Evolutionary conservation across 2,797 vertebrate species (phyloP), one percentile per base, ranked within the genome.

Genomic region (Discoglossus pictus): DNA sequence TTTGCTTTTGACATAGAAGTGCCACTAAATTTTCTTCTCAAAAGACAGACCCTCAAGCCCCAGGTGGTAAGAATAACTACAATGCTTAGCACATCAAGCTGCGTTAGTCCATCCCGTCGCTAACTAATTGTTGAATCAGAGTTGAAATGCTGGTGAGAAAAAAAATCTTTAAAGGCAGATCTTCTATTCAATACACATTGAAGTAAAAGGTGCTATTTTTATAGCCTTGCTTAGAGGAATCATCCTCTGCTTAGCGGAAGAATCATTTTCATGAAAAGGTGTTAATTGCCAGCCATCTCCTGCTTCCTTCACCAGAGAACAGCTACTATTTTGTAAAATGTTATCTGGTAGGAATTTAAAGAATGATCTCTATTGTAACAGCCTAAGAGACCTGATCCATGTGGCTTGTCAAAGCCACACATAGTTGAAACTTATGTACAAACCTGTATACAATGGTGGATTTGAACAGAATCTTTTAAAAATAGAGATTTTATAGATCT

Each of bases 261-360:
- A 21, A 60, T 0, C 0, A 68, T 79, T 78, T 61, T 76, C 80
- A 82, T 51, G 63, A 68, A 74, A 82, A 89, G 80, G 83, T 87
- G 82, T 81, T 89, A 91, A 89, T 84, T 82, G 79, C 80, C 76
- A 73, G 27, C 78, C 66, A 76, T 76, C 63, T 44, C 74, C 70
- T 82, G 35, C 35, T 79, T 75, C 59, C 6, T 73, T 48, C 27
- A 11, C 52, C n/a, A 20, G 20, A 54, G n/a, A 35, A 15, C 6
- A 31, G 15, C n/a, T 39, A 35, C 2, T 11, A 58, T n/a, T n/a
- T n/a, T n/a, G n/a, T n/a, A n/a, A n/a, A n/a, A n/a, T n/a, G n/a
- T n/a, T n/a, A n/a, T 31, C 27, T 31, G 27, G 27, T 31, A 8
- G 27, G 4, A 31, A 31, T 8, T 31, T 31, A 31, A 31, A n/a